phyloP scores from a whole-genome alignment of 2,797 vertebrate genomes.

The Chlorospingus flavigularis region DNA sequence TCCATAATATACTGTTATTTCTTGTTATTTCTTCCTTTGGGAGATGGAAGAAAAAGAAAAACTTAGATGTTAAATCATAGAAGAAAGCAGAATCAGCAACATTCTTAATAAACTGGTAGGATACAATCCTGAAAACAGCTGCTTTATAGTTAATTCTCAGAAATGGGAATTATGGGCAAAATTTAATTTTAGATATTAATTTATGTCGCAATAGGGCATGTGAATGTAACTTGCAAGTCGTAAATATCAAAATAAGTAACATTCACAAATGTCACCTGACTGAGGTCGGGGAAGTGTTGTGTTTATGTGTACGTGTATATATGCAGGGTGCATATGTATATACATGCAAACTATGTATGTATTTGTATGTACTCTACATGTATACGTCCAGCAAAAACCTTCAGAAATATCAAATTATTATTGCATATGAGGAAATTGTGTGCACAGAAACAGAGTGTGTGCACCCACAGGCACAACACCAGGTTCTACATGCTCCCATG shows the following conservation, averaged over 20 bases:
- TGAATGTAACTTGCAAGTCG: neutral
- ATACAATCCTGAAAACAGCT: neutral
- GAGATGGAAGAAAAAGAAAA: neutral
- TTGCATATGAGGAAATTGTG: neutral
- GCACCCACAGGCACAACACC: neutral
- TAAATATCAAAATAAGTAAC: neutral
- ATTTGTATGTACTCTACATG: neutral
- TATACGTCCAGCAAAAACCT: neutral
- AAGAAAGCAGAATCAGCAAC: neutral
- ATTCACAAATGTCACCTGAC: neutral
- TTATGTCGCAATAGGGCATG: neutral
- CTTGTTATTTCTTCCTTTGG: neutral
- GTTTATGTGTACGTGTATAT: neutral
- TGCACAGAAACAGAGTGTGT: neutral
- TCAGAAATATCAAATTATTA: neutral
- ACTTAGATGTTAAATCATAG: neutral
- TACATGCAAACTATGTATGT: neutral
- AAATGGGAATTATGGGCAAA: neutral
- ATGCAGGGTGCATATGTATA: neutral
- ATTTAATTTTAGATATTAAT: neutral
- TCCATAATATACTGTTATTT: neutral
- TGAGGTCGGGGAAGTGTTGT: neutral
- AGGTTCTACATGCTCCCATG: neutral
- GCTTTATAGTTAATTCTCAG: neutral
- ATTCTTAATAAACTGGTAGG: neutral